Base-by-base conservation (phyloP, 2,113 vertebrate species). In the Lichenostomus cassidix region DNA sequence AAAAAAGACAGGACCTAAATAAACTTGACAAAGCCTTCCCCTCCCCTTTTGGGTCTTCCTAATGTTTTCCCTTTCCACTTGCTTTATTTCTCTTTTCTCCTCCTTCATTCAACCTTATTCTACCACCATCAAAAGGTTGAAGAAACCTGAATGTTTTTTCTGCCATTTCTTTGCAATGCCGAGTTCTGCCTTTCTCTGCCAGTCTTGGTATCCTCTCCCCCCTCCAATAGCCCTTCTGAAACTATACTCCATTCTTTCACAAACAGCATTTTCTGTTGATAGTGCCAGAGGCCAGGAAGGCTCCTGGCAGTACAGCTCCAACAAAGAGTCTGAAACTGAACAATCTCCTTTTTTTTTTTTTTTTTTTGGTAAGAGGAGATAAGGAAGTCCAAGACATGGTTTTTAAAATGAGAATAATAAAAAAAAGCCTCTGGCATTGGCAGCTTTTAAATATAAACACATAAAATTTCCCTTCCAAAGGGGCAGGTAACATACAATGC, bases 251-350 rank as follows among this genome's bases (percentile, higher is more conserved):
- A 59, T 88, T 95, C 96, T 94, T 81, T 83, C 68, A 86, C 59
- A 50, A 88, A 53, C 28, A 83, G 67, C 31, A 50, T 74, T 95
- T 90, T 89, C 90, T 89, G 83, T 87, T 91, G 85, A 70, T n/a
- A 94, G 55, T 23, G 77, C 87, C 77, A 73, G 89, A 92, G 80
- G 91, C 94, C 87, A 96, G 91, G 95, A 96, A 95, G 62, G 84
- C 91, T 95, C 53, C 74, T 84, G 58, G 87, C 81, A 63, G 31
- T 9, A 50, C 33, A 76, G 64, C 29, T 90, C 68, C 25, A 56
- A 92, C 80, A 89, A 80, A 78, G 29, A 77, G 47, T 44, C 71
- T 3, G 0, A 69, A 78, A 85, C 21, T 2, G 35, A 95, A 91
- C 78, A 91, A 81, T 47, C 25, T 24, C 15, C 21, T 47, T 84